Evolutionary conservation across 2,797 vertebrate species (phyloP).

Genomic region (Alosa sapidissima): DNA sequence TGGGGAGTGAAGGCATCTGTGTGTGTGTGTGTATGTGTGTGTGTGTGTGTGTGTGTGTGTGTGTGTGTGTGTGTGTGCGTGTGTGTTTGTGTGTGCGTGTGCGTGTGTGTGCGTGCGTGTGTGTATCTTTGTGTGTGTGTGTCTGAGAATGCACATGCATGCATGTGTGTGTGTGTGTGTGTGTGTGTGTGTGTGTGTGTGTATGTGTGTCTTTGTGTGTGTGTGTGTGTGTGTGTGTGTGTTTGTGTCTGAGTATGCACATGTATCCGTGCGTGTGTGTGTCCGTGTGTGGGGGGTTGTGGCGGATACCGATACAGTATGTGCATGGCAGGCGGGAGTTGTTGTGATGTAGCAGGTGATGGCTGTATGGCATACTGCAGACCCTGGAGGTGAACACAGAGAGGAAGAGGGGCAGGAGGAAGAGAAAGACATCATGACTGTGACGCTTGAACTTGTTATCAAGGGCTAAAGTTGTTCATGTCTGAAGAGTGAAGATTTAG

Average conservation of each 20-base stretch:
- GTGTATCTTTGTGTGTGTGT: conserved; percentile 13
- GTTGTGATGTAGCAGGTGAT: too few relatives aligned
- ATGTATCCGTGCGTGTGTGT: not conserved
- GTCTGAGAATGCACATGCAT: not conserved
- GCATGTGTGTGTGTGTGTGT: not conserved
- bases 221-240: not conserved
- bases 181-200: not conserved
- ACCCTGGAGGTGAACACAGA: too few relatives aligned
- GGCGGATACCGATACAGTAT: too few relatives aligned
- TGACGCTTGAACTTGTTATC: too few relatives aligned
- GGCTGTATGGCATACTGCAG: too few relatives aligned
- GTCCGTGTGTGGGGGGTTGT: not conserved
- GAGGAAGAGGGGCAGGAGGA: too few relatives aligned
- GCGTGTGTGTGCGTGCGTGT: not conserved
- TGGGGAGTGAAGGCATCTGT: not conserved
- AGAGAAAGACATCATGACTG: too few relatives aligned
- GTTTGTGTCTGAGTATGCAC: not conserved
- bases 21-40: not conserved
- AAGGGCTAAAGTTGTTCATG: too few relatives aligned
- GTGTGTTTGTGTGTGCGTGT: not conserved
- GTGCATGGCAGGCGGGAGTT: too few relatives aligned
- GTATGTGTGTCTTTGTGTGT: not conserved
- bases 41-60: not conserved
- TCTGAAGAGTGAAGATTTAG: too few relatives aligned
- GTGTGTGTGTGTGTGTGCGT: not conserved